Evolutionary conservation across 1,140 invertebrate genomes (phyloP).

Genomic region (Episyrphus balteatus): DNA sequence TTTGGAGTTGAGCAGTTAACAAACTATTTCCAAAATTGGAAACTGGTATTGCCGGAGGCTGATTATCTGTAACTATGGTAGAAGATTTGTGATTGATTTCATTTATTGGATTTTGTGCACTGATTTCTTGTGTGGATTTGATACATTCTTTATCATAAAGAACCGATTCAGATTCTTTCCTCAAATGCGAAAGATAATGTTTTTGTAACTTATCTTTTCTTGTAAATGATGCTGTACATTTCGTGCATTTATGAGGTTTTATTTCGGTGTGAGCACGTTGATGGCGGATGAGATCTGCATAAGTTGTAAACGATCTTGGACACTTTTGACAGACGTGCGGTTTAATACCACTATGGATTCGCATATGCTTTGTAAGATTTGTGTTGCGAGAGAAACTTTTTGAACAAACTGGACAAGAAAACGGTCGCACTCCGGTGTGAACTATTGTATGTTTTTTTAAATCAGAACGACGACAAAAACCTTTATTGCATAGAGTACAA

Average conservation of each 20-base stretch:
- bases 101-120: background rate
- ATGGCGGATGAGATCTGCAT: constrained; percentile 56
- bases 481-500: constrained; percentile 51
- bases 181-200: constrained; percentile 46
- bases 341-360: constrained; percentile 55
- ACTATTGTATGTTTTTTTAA: constrained; percentile 57
- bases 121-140: background rate
- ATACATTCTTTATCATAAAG: constrained; percentile 22
- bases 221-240: constrained; percentile 55
- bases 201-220: constrained; percentile 48
- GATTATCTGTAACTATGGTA: background rate
- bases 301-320: constrained; percentile 59
- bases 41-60: too few species aligned
- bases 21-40: background rate
- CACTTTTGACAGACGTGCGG: constrained; percentile 61
- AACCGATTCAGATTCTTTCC: constrained; percentile 19
- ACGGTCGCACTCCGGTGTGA: constrained; percentile 58
- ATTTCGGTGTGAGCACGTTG: constrained; percentile 57
- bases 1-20: background rate
- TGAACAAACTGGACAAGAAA: constrained; percentile 52
- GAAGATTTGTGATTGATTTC: background rate
- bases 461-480: constrained; percentile 51
- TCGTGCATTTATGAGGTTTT: constrained; percentile 54
- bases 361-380: constrained; percentile 75
- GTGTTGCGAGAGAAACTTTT: constrained; percentile 63